phyloP scores from a whole-genome alignment of 2,888 invertebrate genomes.

The Noctua pronuba region DNA sequence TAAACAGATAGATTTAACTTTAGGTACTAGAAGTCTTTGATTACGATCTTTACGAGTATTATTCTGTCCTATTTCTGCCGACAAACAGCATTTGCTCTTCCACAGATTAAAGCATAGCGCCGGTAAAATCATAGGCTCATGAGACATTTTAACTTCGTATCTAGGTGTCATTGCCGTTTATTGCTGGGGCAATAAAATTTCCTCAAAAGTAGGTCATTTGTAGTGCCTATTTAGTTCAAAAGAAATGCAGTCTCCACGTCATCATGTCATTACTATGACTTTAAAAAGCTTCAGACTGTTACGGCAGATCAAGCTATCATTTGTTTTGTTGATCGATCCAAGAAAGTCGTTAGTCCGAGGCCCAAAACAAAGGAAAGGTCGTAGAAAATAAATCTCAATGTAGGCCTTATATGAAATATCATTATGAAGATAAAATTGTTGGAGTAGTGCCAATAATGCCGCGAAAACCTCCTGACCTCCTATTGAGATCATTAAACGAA shows the following conservation, averaged over 20 bases:
- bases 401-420: conserved; percentile 52
- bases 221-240: neutral
- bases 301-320: neutral
- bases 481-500: conserved; percentile 53
- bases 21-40: neutral
- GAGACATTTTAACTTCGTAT: neutral
- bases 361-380: conserved; percentile 18
- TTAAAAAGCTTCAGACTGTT: neutral
- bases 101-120: neutral
- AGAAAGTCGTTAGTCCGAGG: neutral
- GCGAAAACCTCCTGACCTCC: conserved; percentile 50
- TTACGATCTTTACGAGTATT: neutral
- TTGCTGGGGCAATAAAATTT: no score
- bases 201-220: neutral
- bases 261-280: neutral
- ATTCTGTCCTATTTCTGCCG: neutral
- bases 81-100: neutral
- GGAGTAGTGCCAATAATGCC: conserved; percentile 52
- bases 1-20: conserved; percentile 14
- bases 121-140: neutral
- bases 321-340: neutral
- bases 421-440: conserved; percentile 53
- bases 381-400: conserved; percentile 34
- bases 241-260: neutral
- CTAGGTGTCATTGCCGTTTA: neutral